Evolutionary conservation across 2,113 vertebrate species (phyloP), one percentile per base, ranked within the genome.

Genomic region (Rattus norvegicus): DNA sequence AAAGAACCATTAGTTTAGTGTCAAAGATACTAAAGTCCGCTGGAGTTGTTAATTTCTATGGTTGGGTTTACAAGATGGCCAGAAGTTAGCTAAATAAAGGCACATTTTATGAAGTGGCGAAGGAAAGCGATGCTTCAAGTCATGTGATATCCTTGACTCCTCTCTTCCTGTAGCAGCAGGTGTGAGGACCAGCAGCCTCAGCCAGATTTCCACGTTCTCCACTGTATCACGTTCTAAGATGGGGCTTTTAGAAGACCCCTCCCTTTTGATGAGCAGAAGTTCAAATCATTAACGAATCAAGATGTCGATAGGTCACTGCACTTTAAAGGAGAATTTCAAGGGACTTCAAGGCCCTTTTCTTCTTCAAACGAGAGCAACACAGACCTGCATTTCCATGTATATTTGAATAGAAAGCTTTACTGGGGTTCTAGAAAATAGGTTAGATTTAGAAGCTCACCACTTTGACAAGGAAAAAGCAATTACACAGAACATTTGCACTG

Each of bases 241-340:
- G 6, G 39, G 1, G 14, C 22, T 94, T 95, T 90, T 61, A 95
- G 19, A 96, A 95, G 56, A 94, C 52, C 73, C 13, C 80, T 72
- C 12, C n/a, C 65, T 84, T 43, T 61, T 91, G 75, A 75, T 65
- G 54, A 96, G 30, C 12, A 91, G 83, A 93, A 33, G 86, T 76
- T 92, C 70, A 88, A 91, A 86, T 92, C 59, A 59, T 72, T 92
- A 75, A 67, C 54, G 16, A 97, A 77, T 92, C 75, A 77, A 33
- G 20, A 11, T 92, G 1, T 54, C 63, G 28, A 56, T 24, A 72
- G 67, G 33, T 8, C 22, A n/a, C 11, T 72, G 65, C 4, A 17
- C 65, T 72, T 54, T 54, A 72, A 56, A 54, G 49, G 69, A 20
- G 56, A 26, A 28, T 39, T 30, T 88, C 67, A 56, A 73, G 70